Evolutionary conservation across 2,113 vertebrate genomes (phyloP).

Genomic region (Desmodus rotundus): DNA sequence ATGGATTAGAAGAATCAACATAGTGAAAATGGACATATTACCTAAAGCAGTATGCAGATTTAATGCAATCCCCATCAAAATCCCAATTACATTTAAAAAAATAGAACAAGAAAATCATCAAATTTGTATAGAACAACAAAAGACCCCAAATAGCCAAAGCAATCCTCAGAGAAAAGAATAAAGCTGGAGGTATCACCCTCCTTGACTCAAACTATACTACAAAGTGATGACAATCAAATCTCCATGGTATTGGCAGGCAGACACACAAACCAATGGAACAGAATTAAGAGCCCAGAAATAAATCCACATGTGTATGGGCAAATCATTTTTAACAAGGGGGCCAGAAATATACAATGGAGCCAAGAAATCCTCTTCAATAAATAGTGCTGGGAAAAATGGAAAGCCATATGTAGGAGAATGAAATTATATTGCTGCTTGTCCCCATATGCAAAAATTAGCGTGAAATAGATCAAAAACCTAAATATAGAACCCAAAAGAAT

Average conservation of each 20-base stretch:
- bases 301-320: too few relatives aligned
- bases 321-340: too few relatives aligned
- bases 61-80: background rate
- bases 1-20: too few relatives aligned
- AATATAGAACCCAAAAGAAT: too few relatives aligned
- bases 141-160: background rate
- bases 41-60: background rate
- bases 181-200: background rate
- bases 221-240: background rate
- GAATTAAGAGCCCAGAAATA: too few relatives aligned
- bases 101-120: background rate
- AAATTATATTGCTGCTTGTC: too few relatives aligned
- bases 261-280: background rate
- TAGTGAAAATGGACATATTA: background rate
- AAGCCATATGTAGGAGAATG: too few relatives aligned
- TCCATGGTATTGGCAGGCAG: background rate
- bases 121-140: background rate
- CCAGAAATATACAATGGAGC: too few relatives aligned
- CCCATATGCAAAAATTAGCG: too few relatives aligned
- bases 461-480: too few relatives aligned
- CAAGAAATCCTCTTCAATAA: too few relatives aligned
- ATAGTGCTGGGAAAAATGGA: too few relatives aligned
- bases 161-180: background rate
- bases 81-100: background rate
- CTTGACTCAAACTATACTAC: background rate